Evolutionary conservation across 2,888 invertebrate genomes (phyloP).

Genomic region (Pseudanteris insignis): DNA sequence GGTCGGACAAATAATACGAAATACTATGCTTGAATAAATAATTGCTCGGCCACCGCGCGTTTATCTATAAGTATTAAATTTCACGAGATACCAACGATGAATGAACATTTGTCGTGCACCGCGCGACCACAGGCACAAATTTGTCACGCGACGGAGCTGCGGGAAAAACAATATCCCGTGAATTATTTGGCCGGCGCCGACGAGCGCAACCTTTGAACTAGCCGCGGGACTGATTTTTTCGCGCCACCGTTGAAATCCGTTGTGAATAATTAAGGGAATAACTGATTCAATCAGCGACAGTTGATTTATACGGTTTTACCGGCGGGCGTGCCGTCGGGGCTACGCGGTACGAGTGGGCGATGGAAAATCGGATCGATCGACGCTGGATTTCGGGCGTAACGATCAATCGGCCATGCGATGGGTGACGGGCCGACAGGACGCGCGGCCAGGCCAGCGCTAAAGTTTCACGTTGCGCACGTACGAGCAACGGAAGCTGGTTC

Average conservation of each 20-base stretch:
- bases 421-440: too few species aligned
- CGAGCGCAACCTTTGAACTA: not conserved
- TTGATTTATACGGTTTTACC: conserved; percentile 1
- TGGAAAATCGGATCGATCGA: too few species aligned
- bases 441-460: conserved; percentile 10
- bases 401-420: too few species aligned
- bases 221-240: not conserved
- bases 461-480: conserved; percentile 9
- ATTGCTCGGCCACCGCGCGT: conserved; percentile 12
- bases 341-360: too few species aligned
- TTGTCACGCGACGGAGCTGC: not conserved
- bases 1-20: conserved; percentile 24
- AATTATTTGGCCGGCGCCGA: not conserved
- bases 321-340: too few species aligned
- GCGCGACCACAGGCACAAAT: not conserved
- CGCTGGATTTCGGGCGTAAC: too few species aligned
- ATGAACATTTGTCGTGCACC: conserved; percentile 14
- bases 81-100: conserved; percentile 5
- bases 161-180: not conserved
- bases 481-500: conserved; percentile 19
- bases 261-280: conserved; percentile 3
- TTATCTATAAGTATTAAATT: conserved; percentile 18
- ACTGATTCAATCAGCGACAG: not conserved
- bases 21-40: conserved; percentile 25
- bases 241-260: not conserved